phyloP scores from a whole-genome alignment of 1,140 invertebrate genomes.

The Bombus superbus region DNA sequence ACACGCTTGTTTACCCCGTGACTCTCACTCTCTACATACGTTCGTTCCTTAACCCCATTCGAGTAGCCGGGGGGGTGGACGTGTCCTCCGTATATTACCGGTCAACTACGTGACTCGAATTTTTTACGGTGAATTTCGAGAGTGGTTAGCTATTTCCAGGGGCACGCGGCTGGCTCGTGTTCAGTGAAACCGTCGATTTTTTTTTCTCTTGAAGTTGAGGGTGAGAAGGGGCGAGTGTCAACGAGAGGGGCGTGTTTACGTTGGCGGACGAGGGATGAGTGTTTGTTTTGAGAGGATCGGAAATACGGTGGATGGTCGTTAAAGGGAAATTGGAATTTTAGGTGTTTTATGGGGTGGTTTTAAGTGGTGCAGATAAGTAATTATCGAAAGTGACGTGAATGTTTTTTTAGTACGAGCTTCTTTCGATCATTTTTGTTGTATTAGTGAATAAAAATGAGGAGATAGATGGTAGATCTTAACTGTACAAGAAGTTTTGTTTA shows the following conservation, averaged over 20 bases:
- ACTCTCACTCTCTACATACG: constrained; percentile 23
- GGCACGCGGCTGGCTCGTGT: background rate
- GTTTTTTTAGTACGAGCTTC: background rate
- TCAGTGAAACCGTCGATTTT: constrained; percentile 1
- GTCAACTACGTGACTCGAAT: constrained; percentile 40
- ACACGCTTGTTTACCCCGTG: constrained; percentile 66
- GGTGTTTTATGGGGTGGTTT: background rate
- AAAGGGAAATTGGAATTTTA: constrained; percentile 6
- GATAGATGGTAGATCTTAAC: no score
- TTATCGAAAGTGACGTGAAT: no score
- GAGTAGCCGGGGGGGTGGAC: background rate
- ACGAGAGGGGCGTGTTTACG: background rate
- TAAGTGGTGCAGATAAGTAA: no score
- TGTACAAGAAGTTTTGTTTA: no score
- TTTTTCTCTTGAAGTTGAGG: background rate
- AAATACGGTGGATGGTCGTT: background rate
- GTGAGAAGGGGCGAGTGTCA: background rate
- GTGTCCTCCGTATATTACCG: constrained; percentile 45
- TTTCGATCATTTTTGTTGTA: background rate
- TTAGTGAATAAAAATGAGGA: background rate
- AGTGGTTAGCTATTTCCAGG: background rate
- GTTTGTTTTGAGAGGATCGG: background rate
- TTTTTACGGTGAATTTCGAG: background rate
- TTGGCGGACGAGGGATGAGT: background rate
- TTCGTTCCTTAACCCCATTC: constrained; percentile 25